Conservation (phyloP, 2,797 vertebrate genomes). For the Eidolon dupreanum region DNA sequence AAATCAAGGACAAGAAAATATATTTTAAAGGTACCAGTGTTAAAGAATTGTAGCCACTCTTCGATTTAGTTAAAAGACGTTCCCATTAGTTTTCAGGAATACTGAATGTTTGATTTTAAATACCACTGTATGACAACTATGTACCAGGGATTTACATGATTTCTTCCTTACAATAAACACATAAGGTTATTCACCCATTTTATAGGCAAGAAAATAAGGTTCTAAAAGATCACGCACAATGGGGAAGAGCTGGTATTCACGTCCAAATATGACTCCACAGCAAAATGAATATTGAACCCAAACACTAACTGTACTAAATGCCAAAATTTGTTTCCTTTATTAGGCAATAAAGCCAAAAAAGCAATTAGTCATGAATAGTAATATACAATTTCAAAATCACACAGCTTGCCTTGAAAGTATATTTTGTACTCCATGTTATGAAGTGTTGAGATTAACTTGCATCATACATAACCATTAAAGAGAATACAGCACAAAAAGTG, state of each 20-base stretch:
- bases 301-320: background rate
- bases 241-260: background rate
- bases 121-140: background rate
- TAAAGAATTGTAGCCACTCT: background rate
- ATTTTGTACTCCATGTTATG: background rate
- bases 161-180: background rate
- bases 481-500: slow-evolving; percentile 22
- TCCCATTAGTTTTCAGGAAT: background rate
- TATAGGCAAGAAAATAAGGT: background rate
- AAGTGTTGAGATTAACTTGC: background rate
- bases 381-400: background rate
- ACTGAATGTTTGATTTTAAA: background rate
- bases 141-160: background rate
- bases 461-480: background rate
- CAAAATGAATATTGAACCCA: background rate
- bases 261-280: background rate
- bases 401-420: background rate
- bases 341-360: background rate
- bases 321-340: background rate
- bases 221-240: background rate
- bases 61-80: background rate
- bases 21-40: background rate
- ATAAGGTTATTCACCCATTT: background rate
- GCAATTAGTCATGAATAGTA: background rate
- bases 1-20: background rate